Evolutionary conservation across 2,113 vertebrate species (phyloP).

Genomic region (Sylvilagus bachmani): DNA sequence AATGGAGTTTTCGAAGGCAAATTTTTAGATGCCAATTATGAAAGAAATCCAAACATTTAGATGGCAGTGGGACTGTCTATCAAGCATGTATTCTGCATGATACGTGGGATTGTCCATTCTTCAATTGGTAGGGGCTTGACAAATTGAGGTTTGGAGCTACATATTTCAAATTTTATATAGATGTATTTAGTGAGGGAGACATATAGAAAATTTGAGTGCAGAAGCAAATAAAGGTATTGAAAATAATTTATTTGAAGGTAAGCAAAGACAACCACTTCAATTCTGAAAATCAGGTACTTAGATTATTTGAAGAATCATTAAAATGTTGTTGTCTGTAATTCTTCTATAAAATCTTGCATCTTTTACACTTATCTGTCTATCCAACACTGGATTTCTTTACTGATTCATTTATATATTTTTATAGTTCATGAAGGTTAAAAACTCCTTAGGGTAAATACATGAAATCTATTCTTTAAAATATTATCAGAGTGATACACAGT

Average conservation of each 20-base stretch:
- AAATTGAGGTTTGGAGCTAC: background rate
- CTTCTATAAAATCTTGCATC: background rate
- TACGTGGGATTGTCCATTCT: background rate
- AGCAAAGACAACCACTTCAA: background rate
- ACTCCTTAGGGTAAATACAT: constrained; percentile 41
- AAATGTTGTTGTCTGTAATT: background rate
- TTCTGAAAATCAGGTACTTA: background rate
- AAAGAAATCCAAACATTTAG: constrained; percentile 36
- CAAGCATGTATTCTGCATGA: background rate
- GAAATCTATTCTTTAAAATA: constrained; percentile 26
- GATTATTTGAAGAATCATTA: background rate
- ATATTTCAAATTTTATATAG: background rate
- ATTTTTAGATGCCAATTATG: background rate
- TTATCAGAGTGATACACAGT: background rate
- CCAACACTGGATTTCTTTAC: background rate
- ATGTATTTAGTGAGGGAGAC: background rate
- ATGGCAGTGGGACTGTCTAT: background rate
- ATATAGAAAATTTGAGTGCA: background rate
- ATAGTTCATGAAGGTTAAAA: background rate
- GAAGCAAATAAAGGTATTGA: background rate
- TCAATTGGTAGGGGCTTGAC: background rate
- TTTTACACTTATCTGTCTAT: background rate
- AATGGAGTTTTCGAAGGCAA: background rate
- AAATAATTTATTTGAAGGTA: constrained; percentile 34
- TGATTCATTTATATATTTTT: constrained; percentile 22